A percentile compares a stretch with the other conserved stretches of the same genome.
phyloP scores from a whole-genome alignment of 2,797 vertebrate genomes.

The Orientallactaga sibirica region DNA sequence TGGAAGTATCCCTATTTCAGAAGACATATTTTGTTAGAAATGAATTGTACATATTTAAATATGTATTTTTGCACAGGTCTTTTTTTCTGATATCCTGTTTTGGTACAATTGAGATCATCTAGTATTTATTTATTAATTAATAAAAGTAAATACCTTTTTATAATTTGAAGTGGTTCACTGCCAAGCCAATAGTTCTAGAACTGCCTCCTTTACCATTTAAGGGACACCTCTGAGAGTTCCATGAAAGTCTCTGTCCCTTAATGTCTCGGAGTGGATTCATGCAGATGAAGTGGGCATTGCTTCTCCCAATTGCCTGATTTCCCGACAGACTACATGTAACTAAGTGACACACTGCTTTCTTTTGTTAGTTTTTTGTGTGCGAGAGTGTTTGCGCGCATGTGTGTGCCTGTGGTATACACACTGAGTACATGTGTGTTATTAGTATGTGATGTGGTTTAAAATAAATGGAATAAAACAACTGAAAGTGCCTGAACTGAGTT shows the following conservation, averaged over 20 bases:
- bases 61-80: constrained; percentile 99
- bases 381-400: constrained; percentile 58
- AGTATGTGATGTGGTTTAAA: constrained; percentile 88
- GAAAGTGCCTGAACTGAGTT: constrained; percentile 99
- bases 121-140: constrained; percentile 99
- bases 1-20: constrained; percentile 98
- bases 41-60: constrained; percentile 99
- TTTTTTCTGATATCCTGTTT: constrained; percentile 97
- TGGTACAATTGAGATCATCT: constrained; percentile 98
- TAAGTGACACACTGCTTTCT: constrained; percentile 91
- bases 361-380: constrained; percentile 74
- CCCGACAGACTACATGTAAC: constrained; percentile 85
- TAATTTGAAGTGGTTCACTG: constrained; percentile 99
- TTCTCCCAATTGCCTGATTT: constrained; percentile 91
- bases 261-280: constrained; percentile 85
- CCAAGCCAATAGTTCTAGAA: constrained; percentile 96
- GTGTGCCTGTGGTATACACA: not conserved
- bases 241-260: constrained; percentile 86
- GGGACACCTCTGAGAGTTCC: constrained; percentile 85
- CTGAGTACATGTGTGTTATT: constrained; percentile 81
- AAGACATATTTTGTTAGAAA: constrained; percentile 99
- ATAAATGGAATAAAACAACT: constrained; percentile 91
- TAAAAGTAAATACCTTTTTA: constrained; percentile 93
- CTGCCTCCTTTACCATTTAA: constrained; percentile 90
- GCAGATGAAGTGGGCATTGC: constrained; percentile 81